Percentiles rank a stretch among this genome's conserved stretches.
Evolutionary conservation across 2,888 invertebrate species (phyloP).

Genomic region (Merodon equestris): DNA sequence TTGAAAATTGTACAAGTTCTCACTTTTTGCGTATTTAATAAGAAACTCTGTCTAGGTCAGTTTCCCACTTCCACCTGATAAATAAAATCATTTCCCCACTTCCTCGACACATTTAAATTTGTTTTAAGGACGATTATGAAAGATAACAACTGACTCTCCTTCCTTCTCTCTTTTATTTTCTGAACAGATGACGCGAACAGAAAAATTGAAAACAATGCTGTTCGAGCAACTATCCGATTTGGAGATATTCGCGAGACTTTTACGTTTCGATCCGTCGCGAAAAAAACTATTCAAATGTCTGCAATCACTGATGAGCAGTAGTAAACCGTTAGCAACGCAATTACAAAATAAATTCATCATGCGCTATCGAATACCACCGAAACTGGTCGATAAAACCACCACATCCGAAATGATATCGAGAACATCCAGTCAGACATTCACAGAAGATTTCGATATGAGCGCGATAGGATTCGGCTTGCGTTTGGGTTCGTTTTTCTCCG

Average conservation of each 20-base stretch:
- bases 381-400: conserved; percentile 47
- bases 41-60: too few species aligned
- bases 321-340: conserved; percentile 73
- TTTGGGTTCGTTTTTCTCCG: conserved; percentile 89
- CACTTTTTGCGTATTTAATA: too few species aligned
- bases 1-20: too few species aligned
- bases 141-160: not conserved
- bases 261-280: conserved; percentile 76
- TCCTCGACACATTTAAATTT: too few species aligned
- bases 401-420: conserved; percentile 58
- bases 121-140: too few species aligned
- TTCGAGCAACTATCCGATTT: conserved; percentile 76
- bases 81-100: too few species aligned
- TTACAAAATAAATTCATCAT: conserved; percentile 73
- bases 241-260: conserved; percentile 75
- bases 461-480: conserved; percentile 76
- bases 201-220: conserved; percentile 74
- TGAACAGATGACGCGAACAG: conserved; percentile 75
- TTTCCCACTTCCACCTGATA: too few species aligned
- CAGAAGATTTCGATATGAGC: conserved; percentile 70
- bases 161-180: not conserved
- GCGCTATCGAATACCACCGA: conserved; percentile 70
- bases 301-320: conserved; percentile 74
- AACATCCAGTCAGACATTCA: conserved; percentile 53
- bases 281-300: conserved; percentile 76